Evolutionary conservation across 2,797 vertebrate genomes (phyloP).

Genomic region (Eulemur rubriventer): DNA sequence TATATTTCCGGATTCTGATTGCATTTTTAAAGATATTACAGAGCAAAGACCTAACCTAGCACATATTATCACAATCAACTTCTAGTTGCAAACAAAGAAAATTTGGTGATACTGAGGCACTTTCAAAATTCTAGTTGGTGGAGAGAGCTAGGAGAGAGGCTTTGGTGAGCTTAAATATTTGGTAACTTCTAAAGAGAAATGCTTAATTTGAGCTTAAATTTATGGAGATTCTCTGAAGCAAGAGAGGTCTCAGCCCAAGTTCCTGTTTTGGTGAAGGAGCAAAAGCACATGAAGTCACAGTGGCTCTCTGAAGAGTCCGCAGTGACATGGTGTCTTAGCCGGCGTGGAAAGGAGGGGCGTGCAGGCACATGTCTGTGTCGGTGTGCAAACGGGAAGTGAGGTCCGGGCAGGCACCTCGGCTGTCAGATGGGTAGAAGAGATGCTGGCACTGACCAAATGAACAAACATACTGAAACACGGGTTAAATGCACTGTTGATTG

Average conservation of each 20-base stretch:
- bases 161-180: constrained; percentile 15
- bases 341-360: neutral
- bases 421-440: neutral
- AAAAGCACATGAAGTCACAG: neutral
- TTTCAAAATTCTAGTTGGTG: neutral
- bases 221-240: neutral
- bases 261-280: neutral
- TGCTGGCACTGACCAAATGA: neutral
- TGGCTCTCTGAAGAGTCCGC: neutral
- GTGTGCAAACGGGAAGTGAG: neutral
- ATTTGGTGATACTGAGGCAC: neutral
- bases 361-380: neutral
- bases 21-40: neutral
- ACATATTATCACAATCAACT: neutral
- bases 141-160: neutral
- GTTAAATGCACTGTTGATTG: neutral
- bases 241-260: neutral
- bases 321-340: neutral
- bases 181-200: neutral
- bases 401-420: neutral
- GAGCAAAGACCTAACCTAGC: neutral
- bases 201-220: neutral
- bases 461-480: neutral
- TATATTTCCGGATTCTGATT: neutral
- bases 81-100: neutral